Base-by-base conservation (phyloP, 2,888 invertebrate genomes). In the Beris chalybata region DNA sequence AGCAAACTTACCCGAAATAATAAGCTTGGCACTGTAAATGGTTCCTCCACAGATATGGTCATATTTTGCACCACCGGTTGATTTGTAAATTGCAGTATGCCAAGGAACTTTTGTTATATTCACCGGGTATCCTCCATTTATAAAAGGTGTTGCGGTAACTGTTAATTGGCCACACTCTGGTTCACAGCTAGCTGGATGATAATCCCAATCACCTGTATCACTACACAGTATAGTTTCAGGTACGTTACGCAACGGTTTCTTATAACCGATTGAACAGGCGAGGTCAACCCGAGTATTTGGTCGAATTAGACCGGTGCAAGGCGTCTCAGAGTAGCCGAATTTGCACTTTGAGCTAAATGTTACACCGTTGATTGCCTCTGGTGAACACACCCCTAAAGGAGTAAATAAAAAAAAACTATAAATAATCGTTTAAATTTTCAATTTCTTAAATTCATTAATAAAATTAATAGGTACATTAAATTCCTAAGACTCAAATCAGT, bases 21-120 rank as follows among this genome's bases (percentile, higher is more conserved):
- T 59, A 5, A 75, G 61, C 58, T 74, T 76, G 0, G 75, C 73
- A 55, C 69, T 73, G 4, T 75, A 67, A 15, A 76, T 73, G 5
- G 74, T 73, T 5, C 75, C 75, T 43, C 74, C 74, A 58, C 76
- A 75, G 4, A 71, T 65, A 7, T 73, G 71, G 1, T 48, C 47
- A 30, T 63, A 72, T 1, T 11, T 7, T 22, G n/a, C 13, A 4
- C 47, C 31, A n/a, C 11, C 7, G 0, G 5, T 6, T 0, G 4
- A 44, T n/a, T 47, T 55, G 59, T 73, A 75, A 32, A 76, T 71
- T 38, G 73, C 76, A 4, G 75, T 75, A 15, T 76, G 67, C 78
- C 78, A 79, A 6, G 78, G 78, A 5, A 72, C 73, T 31, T 67
- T 38, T 1, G 69, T 56, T 2, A 55, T 71, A 57, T 59, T 73